Evolutionary conservation across 2,888 invertebrate species (phyloP).

Genomic region (Baronia brevicornis): DNA sequence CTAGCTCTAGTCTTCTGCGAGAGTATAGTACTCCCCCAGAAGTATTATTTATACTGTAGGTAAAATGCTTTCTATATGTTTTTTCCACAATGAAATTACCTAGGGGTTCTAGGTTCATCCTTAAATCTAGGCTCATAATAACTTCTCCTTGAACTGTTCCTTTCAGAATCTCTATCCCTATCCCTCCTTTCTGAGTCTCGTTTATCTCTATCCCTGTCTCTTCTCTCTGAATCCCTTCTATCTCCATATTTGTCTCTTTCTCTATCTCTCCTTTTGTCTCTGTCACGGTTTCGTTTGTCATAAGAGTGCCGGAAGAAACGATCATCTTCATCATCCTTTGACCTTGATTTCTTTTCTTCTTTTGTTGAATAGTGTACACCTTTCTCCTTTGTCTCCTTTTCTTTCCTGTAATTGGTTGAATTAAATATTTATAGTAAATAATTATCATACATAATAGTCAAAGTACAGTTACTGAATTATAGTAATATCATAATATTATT

Average conservation of each 20-base stretch:
- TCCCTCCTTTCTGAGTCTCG: conserved; percentile 37
- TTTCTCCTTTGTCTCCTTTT: conserved; percentile 77
- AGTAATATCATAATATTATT: too few relatives aligned
- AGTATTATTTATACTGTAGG: too few relatives aligned
- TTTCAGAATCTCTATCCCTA: conserved; percentile 42
- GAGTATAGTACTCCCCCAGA: too few relatives aligned
- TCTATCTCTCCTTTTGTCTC: conserved; percentile 33
- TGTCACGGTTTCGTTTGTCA: conserved; percentile 42
- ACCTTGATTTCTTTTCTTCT: conserved; percentile 63
- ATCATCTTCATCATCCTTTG: conserved; percentile 56
- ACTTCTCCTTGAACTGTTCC: conserved; percentile 65
- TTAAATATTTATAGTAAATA: too few relatives aligned
- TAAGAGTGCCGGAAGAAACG: conserved; percentile 45
- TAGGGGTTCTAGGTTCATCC: conserved; percentile 92
- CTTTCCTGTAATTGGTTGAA: conserved; percentile 42
- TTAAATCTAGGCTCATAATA: conserved; percentile 79
- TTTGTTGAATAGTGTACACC: conserved; percentile 83
- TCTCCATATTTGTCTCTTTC: conserved; percentile 24
- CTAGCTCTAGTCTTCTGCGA: too few relatives aligned
- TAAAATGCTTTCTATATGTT: neutral
- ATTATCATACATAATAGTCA: too few relatives aligned
- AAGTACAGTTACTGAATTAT: too few relatives aligned
- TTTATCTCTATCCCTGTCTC: conserved; percentile 37
- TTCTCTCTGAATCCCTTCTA: conserved; percentile 31
- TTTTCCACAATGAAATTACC: conserved; percentile 33